Base-by-base conservation (phyloP, 2,113 vertebrate genomes). In the Aphyosemion australe region DNA sequence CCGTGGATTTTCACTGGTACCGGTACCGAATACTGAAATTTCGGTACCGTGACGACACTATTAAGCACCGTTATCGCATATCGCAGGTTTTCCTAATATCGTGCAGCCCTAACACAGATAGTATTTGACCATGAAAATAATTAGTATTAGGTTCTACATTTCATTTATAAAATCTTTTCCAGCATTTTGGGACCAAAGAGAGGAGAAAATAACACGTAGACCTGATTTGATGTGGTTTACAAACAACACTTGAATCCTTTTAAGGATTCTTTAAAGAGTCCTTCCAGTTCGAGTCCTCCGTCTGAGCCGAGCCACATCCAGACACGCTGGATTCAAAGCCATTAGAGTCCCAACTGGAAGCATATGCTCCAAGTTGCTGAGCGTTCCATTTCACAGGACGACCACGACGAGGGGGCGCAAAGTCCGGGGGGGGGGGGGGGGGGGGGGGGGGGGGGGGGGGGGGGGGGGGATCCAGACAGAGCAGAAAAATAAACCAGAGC, bases 281-380 rank as follows among this genome's bases (percentile, higher is more conserved):
- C 34, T 37, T 37, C 9, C 34, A 37, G 34, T 37, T 37, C 34
- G 34, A 42, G 41, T 42, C 12, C 45, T 19, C 31, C 32, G 32
- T 54, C 16, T 13, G 15, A 8, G 34, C 9, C 15, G 21, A 69
- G 76, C 62, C 63, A 72, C 61, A 80, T 84, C 78, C 72, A 53
- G 50, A 75, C 79, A 74, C 79, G 84, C 83, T 87, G 79, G 78
- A 87, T 79, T 37, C 34, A 37, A 37, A 37, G 34, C 34, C 74
- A 87, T 88, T 89, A 85, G 70, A 31, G 80, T 73, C 64, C 76
- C 81, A 84, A 89, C 84, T 87, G 34, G 52, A 89, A 89, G 84
- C 91, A 90, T 84, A 80, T 85, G 86, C 74, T 88, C 75, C 73
- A 64, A 85, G 87, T 77, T 89, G 86, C 82, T 70, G 70, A 87